Base-by-base conservation (phyloP, 1,140 invertebrate genomes). In the Tetramorium parvispinum region DNA sequence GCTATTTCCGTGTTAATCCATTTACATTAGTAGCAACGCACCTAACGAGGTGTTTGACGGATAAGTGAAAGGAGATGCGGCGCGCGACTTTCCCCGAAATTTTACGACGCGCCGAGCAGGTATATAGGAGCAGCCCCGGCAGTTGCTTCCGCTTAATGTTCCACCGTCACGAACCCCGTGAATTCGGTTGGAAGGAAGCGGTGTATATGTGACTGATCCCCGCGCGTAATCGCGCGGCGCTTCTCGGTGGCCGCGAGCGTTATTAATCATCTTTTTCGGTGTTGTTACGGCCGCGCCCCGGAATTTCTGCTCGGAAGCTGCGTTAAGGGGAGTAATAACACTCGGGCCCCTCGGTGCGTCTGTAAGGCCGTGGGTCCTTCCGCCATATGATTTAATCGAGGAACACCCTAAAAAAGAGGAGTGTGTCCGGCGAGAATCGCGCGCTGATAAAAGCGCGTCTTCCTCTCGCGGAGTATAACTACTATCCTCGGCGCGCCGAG, bases 61-160 rank as follows among this genome's bases (percentile, higher is more conserved):
- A 70, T 78, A 83, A 88, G 88, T 89, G 87, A 89, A 89, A 89
- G 87, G 88, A 77, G 55, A 46, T n/a, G 73, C 53, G 73, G 53
- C 57, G 21, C 71, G 18, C 37, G 51, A 87, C 87, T 89, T 89
- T 89, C 88, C 88, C 46, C 88, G 49, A 88, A 88, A 89, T 86
- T 86, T 71, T 21, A 86, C 65, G 18, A 46, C 73, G 40, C 27
- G 71, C 1, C 55, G n/a, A 53, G 57, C 53, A 53, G 61, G 55
- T 66, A 70, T 59, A 27, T 3, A 10, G 37, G 24, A 43, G 16
- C 37, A 68, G 55, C 21, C 51, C 21, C 46, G 32, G 65, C 61
- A 6, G 16, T 70, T 75, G 27, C 16, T n/a, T n/a, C 43, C 57
- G n/a, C 40, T 61, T 91, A 91, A 91, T 89, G 89, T 70, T 40